Conservation (phyloP, 2,888 invertebrate species). For the Himalopsyche kuldschensis region DNA sequence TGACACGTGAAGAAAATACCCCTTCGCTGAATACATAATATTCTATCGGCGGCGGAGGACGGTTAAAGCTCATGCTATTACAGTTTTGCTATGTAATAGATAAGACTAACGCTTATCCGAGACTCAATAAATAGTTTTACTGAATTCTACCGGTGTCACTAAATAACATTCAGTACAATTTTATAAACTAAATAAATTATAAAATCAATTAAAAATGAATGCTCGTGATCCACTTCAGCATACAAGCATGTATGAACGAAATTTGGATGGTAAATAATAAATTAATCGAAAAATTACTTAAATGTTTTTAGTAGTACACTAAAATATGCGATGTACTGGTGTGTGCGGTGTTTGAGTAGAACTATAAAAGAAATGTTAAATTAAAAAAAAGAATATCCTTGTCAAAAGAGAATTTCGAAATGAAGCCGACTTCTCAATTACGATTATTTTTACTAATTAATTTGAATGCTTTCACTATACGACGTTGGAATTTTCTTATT, state of each 20-base stretch:
- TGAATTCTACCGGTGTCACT: not conserved
- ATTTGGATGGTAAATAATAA: slow-evolving; percentile 53
- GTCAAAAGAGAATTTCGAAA: too few species aligned
- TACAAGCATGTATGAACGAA: slow-evolving; percentile 68
- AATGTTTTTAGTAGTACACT: too few species aligned
- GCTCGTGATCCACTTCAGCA: slow-evolving; percentile 52
- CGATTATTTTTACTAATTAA: too few species aligned
- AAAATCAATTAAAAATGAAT: slow-evolving; percentile 10
- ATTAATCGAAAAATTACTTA: not conserved
- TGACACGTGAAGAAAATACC: not conserved
- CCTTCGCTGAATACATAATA: not conserved
- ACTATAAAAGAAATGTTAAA: too few species aligned
- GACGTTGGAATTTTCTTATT: too few species aligned
- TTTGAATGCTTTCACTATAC: too few species aligned
- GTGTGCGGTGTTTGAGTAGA: too few species aligned
- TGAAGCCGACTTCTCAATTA: too few species aligned
- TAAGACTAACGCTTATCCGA: not conserved
- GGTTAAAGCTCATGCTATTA: not conserved
- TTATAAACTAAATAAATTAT: not conserved
- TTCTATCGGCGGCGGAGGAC: not conserved
- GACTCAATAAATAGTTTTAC: not conserved
- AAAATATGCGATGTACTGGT: too few species aligned
- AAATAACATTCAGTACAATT: not conserved
- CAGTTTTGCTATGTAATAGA: not conserved
- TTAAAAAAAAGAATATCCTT: too few species aligned